Percentiles rank a stretch among this genome's conserved stretches.
Evolutionary conservation across 2,797 vertebrate species (phyloP).

Genomic region (Nyctibius grandis): DNA sequence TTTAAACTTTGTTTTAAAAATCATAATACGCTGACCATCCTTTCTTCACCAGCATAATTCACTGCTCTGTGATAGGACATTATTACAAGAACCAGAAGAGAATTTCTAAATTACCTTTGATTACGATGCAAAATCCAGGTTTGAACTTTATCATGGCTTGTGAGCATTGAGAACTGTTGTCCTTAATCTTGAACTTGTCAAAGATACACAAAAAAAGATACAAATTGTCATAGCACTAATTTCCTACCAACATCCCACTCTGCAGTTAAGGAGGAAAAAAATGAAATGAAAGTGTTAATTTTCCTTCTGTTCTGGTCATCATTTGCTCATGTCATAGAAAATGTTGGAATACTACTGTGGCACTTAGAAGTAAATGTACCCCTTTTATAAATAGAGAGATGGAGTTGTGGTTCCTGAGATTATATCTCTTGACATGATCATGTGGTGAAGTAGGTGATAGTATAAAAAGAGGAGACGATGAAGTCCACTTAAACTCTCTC

Average conservation of each 20-base stretch:
- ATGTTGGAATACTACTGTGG: neutral
- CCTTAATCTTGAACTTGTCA: neutral
- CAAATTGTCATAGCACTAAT: neutral
- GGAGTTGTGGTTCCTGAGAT: neutral
- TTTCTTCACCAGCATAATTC: neutral
- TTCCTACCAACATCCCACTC: neutral
- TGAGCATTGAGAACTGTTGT: neutral
- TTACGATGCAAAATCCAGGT: neutral
- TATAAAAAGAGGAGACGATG: neutral
- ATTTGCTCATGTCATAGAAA: neutral
- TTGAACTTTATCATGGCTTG: neutral
- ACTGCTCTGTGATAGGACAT: neutral
- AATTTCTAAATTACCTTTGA: neutral
- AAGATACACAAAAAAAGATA: neutral
- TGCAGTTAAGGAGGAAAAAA: neutral
- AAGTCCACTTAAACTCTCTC: neutral
- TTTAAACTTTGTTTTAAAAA: neutral
- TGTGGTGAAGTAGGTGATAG: neutral
- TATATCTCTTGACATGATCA: neutral
- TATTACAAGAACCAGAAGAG: neutral
- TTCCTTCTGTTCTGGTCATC: neutral
- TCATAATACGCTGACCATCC: fast-evolving
- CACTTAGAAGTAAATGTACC: neutral
- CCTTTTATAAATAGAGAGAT: neutral
- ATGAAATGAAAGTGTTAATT: neutral